A percentile compares a stretch with the other conserved stretches of the same genome.
phyloP scores from a whole-genome alignment of 1,140 invertebrate genomes.

The Caenorhabditis tropicalis region DNA sequence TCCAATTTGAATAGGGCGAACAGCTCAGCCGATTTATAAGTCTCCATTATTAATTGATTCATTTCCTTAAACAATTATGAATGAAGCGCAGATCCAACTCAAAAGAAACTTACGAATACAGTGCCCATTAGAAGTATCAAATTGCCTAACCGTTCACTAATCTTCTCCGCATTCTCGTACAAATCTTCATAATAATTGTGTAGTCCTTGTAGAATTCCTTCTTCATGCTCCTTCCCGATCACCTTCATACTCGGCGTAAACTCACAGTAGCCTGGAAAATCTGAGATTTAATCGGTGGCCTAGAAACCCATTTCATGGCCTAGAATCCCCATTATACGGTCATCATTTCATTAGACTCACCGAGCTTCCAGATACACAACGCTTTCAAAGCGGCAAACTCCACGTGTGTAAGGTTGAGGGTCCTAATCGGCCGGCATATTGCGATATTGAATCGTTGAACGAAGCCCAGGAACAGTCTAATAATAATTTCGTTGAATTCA shows the following conservation, averaged over 20 bases:
- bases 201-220: not conserved
- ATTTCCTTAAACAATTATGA: constrained; percentile 3
- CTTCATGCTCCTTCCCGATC: constrained; percentile 36
- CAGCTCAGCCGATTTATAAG: constrained; percentile 5
- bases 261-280: constrained; percentile 43
- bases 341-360: not conserved
- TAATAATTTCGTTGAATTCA: not conserved
- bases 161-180: not conserved
- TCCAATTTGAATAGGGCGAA: not conserved
- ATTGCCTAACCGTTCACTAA: constrained; percentile 6
- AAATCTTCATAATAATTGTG: constrained; percentile 38
- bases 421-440: constrained; percentile 3
- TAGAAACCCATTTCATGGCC: not conserved
- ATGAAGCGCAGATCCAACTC: not conserved
- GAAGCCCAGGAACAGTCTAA: constrained; percentile 30
- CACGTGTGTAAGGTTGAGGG: constrained; percentile 1
- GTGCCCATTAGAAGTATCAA: constrained; percentile 37
- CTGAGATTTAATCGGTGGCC: not conserved
- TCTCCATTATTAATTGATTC: constrained; percentile 27
- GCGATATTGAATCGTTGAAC: constrained; percentile 2
- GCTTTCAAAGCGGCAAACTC: constrained; percentile 44
- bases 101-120: constrained; percentile 37
- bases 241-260: constrained; percentile 13
- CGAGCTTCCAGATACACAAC: constrained; percentile 44
- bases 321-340: not conserved